phyloP scores from a whole-genome alignment of 2,113 vertebrate genomes.

The Sialia sialis region DNA sequence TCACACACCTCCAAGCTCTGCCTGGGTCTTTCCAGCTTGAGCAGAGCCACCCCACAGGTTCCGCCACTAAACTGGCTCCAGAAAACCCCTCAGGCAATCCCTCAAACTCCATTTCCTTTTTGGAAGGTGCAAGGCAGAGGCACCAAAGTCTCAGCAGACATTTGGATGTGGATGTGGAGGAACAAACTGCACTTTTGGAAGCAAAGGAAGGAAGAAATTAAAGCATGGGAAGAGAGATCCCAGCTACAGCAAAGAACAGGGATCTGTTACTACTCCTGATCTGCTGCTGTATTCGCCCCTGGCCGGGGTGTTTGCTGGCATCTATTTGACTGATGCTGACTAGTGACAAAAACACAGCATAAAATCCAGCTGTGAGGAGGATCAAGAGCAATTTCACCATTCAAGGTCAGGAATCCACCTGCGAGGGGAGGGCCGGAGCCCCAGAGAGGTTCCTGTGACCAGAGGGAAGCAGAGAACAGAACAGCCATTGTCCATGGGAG shows the following conservation, averaged over 20 bases:
- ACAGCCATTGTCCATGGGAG: neutral
- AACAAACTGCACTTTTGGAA: neutral
- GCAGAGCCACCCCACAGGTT: neutral
- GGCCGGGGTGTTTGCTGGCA: neutral
- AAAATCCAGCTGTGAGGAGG: neutral
- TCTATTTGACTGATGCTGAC: neutral
- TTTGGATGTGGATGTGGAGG: neutral
- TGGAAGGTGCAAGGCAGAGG: neutral
- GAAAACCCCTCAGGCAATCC: neutral
- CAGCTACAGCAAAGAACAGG: neutral
- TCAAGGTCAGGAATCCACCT: neutral
- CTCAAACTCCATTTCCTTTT: neutral
- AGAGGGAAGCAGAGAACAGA: neutral
- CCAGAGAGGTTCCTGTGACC: neutral
- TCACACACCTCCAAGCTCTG: neutral
- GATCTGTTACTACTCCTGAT: neutral
- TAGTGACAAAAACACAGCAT: neutral
- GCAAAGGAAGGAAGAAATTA: neutral
- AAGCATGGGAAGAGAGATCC: neutral
- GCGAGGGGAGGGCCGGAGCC: neutral
- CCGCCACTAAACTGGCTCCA: accelerated
- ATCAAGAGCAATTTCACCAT: neutral
- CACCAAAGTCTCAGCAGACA: neutral
- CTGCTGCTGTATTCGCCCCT: neutral
- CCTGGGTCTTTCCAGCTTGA: neutral